Percentiles rank a stretch among this genome's conserved stretches.
phyloP scores from a whole-genome alignment of 2,797 vertebrate species.

The Neoniphon sammara region DNA sequence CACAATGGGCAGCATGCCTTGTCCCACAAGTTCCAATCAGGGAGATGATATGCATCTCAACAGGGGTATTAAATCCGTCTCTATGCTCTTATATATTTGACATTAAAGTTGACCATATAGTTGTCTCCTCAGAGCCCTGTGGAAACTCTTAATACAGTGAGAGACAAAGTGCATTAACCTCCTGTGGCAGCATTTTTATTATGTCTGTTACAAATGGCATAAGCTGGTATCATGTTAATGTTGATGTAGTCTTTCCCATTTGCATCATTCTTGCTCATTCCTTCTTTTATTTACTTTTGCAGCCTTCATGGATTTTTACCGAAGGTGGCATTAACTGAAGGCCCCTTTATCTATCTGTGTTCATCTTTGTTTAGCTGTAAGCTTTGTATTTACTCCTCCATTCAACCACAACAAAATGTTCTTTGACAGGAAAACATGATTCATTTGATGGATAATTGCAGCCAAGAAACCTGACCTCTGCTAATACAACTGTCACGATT shows the following conservation, averaged over 20 bases:
- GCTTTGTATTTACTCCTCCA: neutral
- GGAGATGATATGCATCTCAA: conserved; percentile 15
- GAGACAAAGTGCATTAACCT: conserved; percentile 37
- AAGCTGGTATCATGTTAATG: neutral
- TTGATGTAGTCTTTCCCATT: neutral
- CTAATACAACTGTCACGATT: conserved; percentile 18
- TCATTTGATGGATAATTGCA: conserved; percentile 16
- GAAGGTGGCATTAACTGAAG: too few relatives aligned
- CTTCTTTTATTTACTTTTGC: too few relatives aligned
- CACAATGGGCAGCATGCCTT: conserved; percentile 9
- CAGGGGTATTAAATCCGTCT: conserved; percentile 44
- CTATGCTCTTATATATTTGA: conserved; percentile 7
- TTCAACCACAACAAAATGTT: neutral
- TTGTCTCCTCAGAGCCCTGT: conserved; percentile 24
- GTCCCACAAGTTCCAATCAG: conserved; percentile 16
- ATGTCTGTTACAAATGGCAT: neutral
- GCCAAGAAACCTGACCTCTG: conserved; percentile 23
- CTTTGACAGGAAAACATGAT: neutral
- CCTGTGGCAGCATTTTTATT: conserved; percentile 33
- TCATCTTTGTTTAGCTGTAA: neutral
- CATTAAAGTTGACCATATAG: conserved; percentile 26
- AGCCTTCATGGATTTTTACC: too few relatives aligned
- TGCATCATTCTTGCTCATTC: too few relatives aligned
- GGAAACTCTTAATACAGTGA: conserved; percentile 21
- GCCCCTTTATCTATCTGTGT: too few relatives aligned